Conservation (phyloP, 2,888 invertebrate species). For the Euzophera pinguis region DNA sequence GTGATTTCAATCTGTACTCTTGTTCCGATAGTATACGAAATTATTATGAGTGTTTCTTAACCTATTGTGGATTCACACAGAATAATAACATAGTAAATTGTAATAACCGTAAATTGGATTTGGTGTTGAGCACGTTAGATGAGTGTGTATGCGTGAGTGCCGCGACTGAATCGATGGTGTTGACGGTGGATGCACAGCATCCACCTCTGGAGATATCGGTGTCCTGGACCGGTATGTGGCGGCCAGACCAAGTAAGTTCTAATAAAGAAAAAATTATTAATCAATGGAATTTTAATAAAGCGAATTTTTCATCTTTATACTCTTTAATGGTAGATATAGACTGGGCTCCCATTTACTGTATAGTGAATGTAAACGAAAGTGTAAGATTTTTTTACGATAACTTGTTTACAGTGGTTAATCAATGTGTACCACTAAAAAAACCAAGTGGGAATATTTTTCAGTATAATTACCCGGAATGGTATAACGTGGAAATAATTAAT, state of each 20-base stretch:
- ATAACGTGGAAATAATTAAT: slow-evolving; percentile 1
- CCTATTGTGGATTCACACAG: slow-evolving; percentile 13
- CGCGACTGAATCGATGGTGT: slow-evolving; percentile 3
- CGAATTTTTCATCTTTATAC: not conserved
- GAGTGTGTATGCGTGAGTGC: slow-evolving; percentile 1
- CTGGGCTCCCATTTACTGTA: slow-evolving; percentile 4
- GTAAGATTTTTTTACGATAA: slow-evolving; percentile 1
- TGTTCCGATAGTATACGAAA: not conserved
- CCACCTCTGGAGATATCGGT: not conserved
- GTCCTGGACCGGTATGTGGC: not conserved
- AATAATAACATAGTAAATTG: slow-evolving; percentile 14
- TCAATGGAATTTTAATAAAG: slow-evolving; percentile 9
- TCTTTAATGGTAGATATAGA: not conserved
- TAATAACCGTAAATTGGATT: slow-evolving; percentile 13
- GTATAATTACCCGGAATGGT: slow-evolving; percentile 11
- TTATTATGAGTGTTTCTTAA: slow-evolving; percentile 17
- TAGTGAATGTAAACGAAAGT: not conserved
- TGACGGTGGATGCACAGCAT: not conserved
- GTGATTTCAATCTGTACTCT: slow-evolving; percentile 17
- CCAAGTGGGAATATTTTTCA: not conserved
- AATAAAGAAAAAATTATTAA: too few species aligned
- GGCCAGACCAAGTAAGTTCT: not conserved
- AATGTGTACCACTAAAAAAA: not conserved
- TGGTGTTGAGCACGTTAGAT: slow-evolving; percentile 12
- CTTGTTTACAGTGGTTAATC: not conserved